phyloP scores from a whole-genome alignment of 1,140 invertebrate species.

The Dolichoris vasculosae region DNA sequence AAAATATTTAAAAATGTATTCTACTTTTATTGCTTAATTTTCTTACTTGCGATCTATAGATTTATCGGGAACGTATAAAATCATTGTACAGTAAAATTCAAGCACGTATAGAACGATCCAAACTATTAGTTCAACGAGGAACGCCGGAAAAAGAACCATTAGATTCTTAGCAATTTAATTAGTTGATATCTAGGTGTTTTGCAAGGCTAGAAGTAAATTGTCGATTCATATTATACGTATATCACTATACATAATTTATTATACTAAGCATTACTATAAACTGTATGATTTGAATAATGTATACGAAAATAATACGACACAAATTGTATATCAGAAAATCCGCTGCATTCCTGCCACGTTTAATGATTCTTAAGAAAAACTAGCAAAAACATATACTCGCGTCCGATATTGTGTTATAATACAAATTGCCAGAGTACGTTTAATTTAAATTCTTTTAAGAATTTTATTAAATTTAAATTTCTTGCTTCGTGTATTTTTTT shows the following conservation, averaged over 20 bases:
- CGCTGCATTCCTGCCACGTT: conserved; percentile 43
- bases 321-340: not conserved
- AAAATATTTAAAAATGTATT: not conserved
- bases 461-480: conserved; percentile 30
- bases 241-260: not conserved
- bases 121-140: conserved; percentile 88
- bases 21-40: conserved; percentile 33
- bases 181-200: not conserved
- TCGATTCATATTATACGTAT: too few relatives aligned
- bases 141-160: conserved; percentile 85
- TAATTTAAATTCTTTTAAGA: conserved; percentile 34
- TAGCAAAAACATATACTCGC: not conserved
- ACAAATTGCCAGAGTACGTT: conserved; percentile 18
- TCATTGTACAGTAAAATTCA: conserved; percentile 91
- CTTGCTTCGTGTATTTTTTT: conserved; percentile 29
- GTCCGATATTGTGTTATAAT: not conserved
- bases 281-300: conserved; percentile 30
- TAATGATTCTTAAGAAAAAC: conserved; percentile 12
- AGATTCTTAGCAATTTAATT: conserved; percentile 60
- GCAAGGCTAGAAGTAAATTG: not conserved
- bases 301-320: conserved; percentile 7
- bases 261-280: not conserved
- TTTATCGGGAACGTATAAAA: conserved; percentile 88
- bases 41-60: conserved; percentile 73
- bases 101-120: conserved; percentile 89